Base-by-base conservation (phyloP, 2,797 vertebrate genomes). In the Hoplostethus atlanticus region DNA sequence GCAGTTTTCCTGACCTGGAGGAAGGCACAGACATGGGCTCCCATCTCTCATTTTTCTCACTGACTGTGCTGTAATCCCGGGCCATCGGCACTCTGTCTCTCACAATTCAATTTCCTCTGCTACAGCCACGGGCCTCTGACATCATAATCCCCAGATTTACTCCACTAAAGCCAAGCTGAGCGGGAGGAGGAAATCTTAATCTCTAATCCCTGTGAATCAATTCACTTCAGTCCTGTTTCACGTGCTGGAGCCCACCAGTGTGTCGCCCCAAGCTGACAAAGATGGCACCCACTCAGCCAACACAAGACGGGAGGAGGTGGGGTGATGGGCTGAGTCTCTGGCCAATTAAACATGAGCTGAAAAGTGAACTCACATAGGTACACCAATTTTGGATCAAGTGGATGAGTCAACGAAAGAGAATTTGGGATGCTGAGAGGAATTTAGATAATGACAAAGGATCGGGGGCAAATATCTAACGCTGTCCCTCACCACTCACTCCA, bases 91-190 rank as follows among this genome's bases (percentile, higher is more conserved):
- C 81, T 87, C 68, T 28, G 28, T 84, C 76, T 71, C 67, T 81
- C 77, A 82, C 93, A 91, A 93, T 95, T 93, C 80, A 92, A 92
- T 94, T 94, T 92, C 89, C 89, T 91, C 84, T 76, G 68, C 81
- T 68, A 73, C 76, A 72, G 83, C 87, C 85, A 76, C 73, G 62
- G 83, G 80, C 86, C 77, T 87, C 87, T 93, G 92, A 95, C 92
- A 93, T 95, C 93, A 94, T 95, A 96, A 96, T 95, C 94, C 93
- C 81, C 80, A 92, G 94, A 95, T 95, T 95, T 93, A 92, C 91
- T 89, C 87, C 74, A 84, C 89, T 92, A 87, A 93, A 93, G 84
- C 89, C 78, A 76, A 71, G 51, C 54, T 59, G 82, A 79, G 76
- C 62, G 76, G 74, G 81, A 60, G 25, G 84, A n/a, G 85, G 80